A percentile compares a stretch with the other conserved stretches of the same genome.
These are phyloP conservation scores for Theristus sp. DNA, from an alignment of 2,888 invertebrate species.

Conservation along the genomic window DNA sequence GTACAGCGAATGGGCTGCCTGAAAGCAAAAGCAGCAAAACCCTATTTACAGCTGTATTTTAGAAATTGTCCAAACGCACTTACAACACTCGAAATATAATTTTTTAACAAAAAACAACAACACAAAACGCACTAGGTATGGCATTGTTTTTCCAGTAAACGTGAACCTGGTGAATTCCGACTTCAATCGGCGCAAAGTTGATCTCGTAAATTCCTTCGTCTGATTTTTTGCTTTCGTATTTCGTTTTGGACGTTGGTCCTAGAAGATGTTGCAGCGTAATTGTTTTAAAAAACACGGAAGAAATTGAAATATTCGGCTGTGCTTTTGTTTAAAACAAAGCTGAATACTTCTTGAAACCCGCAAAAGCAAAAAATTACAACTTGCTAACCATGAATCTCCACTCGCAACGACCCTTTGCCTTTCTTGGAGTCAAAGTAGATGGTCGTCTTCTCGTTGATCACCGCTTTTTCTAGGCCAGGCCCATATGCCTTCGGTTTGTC, in stretches of 20 bases:
- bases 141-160: slow-evolving; percentile 79
- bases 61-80: neutral
- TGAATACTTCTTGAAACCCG: no score
- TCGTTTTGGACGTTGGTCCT: neutral
- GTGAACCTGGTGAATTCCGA: slow-evolving; percentile 77
- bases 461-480: slow-evolving; percentile 36
- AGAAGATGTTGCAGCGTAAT: neutral
- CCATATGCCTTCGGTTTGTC: slow-evolving; percentile 29
- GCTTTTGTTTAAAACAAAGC: no score
- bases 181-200: slow-evolving; percentile 76
- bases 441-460: slow-evolving; percentile 35
- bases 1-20: slow-evolving; percentile 5
- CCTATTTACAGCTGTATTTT: neutral
- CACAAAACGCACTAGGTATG: slow-evolving; percentile 12
- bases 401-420: slow-evolving; percentile 22
- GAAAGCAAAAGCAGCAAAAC: neutral
- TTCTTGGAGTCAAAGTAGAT: slow-evolving; percentile 36
- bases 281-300: neutral
- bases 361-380: no score
- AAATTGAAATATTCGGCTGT: no score
- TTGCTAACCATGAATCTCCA: slow-evolving; percentile 14
- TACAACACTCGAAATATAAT: neutral
- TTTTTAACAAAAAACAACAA: neutral
- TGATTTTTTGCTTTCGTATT: slow-evolving; percentile 10
- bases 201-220: slow-evolving; percentile 51